Conservation (phyloP, 2,797 vertebrate genomes). For the Crypturellus tataupa region DNA sequence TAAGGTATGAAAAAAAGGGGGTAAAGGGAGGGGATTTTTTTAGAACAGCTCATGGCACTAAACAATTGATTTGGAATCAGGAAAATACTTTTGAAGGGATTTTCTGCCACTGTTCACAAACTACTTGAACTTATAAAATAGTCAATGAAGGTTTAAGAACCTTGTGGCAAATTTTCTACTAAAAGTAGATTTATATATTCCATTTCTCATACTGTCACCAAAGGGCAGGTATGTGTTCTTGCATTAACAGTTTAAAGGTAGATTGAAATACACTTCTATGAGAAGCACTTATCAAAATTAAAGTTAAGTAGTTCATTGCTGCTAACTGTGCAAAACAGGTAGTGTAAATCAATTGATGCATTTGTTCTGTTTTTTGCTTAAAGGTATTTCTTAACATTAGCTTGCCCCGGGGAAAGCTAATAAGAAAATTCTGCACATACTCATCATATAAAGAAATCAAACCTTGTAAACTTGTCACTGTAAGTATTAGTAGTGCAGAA, state of each 20-base stretch:
- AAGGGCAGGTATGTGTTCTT: not conserved
- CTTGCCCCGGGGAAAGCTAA: not conserved
- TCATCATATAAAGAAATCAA: not conserved
- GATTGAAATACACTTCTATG: constrained; percentile 5
- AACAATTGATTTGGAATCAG: constrained; percentile 47
- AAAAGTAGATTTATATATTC: constrained; percentile 38
- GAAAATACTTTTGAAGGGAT: constrained; percentile 40
- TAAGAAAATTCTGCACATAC: not conserved
- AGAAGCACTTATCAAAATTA: not conserved
- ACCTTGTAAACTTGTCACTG: not conserved
- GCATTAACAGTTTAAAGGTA: constrained; percentile 34
- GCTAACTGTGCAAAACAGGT: not conserved
- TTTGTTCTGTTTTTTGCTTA: not conserved
- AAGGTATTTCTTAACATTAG: not conserved
- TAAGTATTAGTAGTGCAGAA: not conserved
- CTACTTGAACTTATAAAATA: constrained; percentile 28
- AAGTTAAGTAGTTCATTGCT: not conserved
- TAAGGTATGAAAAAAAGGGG: constrained; percentile 45
- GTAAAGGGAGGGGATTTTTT: constrained; percentile 26
- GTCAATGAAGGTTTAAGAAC: constrained; percentile 15
- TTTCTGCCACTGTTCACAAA: constrained; percentile 19
- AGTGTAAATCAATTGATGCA: not conserved
- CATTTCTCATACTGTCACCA: constrained; percentile 25
- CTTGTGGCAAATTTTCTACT: constrained; percentile 32
- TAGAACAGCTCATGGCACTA: constrained; percentile 55